A percentile compares a stretch with the other conserved stretches of the same genome.
These are phyloP conservation scores for Temnothorax curvispinosus DNA, from an alignment of 1,140 invertebrate genomes.

Conservation along the genomic window DNA sequence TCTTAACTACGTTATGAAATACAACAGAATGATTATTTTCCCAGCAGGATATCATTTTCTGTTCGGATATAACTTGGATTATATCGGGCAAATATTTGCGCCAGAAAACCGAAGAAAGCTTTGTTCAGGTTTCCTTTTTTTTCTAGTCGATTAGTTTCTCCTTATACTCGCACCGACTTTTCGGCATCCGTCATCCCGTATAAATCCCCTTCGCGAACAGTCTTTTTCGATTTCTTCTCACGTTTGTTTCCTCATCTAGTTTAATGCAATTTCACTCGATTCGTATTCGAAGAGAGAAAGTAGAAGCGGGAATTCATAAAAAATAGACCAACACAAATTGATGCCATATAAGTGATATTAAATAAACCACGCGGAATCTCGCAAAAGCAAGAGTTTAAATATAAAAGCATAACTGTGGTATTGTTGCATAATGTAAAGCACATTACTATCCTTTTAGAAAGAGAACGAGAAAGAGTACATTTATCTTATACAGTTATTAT, in stretches of 20 bases:
- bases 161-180: slow-evolving; percentile 34
- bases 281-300: not conserved
- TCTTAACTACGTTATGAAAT: slow-evolving; percentile 40
- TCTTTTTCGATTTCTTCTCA: not conserved
- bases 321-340: not conserved
- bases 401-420: not conserved
- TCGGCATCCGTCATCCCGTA: slow-evolving; percentile 6
- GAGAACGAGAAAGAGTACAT: not conserved
- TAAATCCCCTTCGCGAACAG: slow-evolving; percentile 49
- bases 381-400: not conserved
- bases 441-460: not conserved
- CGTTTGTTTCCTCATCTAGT: slow-evolving; percentile 24
- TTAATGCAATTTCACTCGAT: slow-evolving; percentile 7
- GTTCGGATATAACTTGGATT: slow-evolving; percentile 21
- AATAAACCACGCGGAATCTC: not conserved
- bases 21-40: slow-evolving; percentile 44
- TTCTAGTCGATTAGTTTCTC: slow-evolving; percentile 33
- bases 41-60: slow-evolving; percentile 30
- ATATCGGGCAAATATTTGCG: slow-evolving; percentile 50
- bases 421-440: not conserved
- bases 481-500: not conserved
- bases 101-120: slow-evolving; percentile 27
- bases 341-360: not conserved
- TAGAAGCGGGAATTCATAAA: not conserved
- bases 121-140: slow-evolving; percentile 4